Percentiles rank a stretch among this genome's conserved stretches.
Conservation (phyloP, 2,888 invertebrate genomes). For the Ceraclea dissimilis region DNA sequence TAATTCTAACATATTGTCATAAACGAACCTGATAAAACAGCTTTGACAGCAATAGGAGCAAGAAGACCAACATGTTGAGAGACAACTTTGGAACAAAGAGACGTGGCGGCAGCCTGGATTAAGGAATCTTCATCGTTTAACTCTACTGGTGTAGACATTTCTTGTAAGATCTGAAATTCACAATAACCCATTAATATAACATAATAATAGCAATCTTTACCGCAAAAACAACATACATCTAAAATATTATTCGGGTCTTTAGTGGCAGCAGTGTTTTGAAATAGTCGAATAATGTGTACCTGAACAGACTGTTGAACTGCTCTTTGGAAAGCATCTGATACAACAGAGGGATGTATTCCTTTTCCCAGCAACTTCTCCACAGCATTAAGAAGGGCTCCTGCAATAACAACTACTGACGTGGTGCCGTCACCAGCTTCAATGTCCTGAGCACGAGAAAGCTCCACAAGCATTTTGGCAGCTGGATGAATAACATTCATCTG, state of each 20-base stretch:
- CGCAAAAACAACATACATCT: no score
- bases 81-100: slow-evolving; percentile 97
- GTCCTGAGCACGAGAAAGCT: slow-evolving; percentile 96
- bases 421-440: slow-evolving; percentile 99
- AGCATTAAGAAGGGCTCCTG: slow-evolving; percentile 92
- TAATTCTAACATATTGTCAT: neutral
- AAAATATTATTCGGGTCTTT: no score
- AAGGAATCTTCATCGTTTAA: slow-evolving; percentile 80
- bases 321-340: slow-evolving; percentile 94
- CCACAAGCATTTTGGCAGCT: slow-evolving; percentile 98
- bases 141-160: slow-evolving; percentile 82
- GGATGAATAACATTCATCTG: slow-evolving; percentile 98
- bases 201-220: neutral
- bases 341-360: slow-evolving; percentile 95
- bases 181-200: no score
- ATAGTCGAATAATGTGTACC: no score
- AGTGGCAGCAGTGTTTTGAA: no score
- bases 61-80: slow-evolving; percentile 94
- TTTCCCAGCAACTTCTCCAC: slow-evolving; percentile 85
- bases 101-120: slow-evolving; percentile 92
- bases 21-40: slow-evolving; percentile 70
- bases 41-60: slow-evolving; percentile 96
- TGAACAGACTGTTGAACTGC: slow-evolving; percentile 68
- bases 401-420: slow-evolving; percentile 95
- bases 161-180: slow-evolving; percentile 57